Percentiles rank a stretch among this genome's conserved stretches.
phyloP scores from a whole-genome alignment of 2,113 vertebrate species.

The Eptatretus burgeri region DNA sequence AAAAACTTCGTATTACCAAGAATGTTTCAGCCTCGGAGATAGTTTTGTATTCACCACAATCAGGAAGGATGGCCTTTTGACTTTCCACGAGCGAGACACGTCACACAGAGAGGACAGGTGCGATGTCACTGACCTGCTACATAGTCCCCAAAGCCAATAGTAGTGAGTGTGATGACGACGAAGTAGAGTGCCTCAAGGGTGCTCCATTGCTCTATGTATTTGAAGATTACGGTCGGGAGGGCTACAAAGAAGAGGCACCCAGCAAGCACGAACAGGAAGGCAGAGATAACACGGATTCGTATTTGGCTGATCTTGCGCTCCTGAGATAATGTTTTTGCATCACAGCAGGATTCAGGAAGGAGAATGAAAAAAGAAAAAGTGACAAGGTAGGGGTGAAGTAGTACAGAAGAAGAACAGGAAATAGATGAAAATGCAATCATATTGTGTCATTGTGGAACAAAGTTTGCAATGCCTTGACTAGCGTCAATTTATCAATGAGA shows the following conservation, averaged over 20 bases:
- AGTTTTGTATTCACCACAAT: too few species aligned
- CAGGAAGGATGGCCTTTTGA: too few species aligned
- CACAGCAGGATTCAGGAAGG: background rate
- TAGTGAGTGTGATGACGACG: conserved; percentile 55
- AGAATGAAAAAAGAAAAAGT: background rate
- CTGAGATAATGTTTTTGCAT: conserved; percentile 13
- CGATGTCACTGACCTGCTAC: conserved; percentile 28
- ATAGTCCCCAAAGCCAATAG: conserved; percentile 55
- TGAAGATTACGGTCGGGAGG: conserved; percentile 37
- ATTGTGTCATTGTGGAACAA: too few species aligned
- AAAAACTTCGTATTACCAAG: too few species aligned
- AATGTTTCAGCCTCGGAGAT: too few species aligned
- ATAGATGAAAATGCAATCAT: too few species aligned
- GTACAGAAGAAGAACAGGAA: background rate
- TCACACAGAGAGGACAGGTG: too few species aligned
- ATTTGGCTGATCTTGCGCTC: conserved; percentile 36
- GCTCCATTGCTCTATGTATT: conserved; percentile 32
- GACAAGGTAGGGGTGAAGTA: background rate
- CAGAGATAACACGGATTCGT: conserved; percentile 35
- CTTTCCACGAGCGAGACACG: too few species aligned
- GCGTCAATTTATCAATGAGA: background rate
- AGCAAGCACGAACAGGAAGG: conserved; percentile 44
- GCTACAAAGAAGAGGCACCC: conserved; percentile 54
- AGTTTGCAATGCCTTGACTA: too few species aligned
- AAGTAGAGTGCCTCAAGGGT: conserved; percentile 48